Base-by-base conservation (phyloP, 2,113 vertebrate species). In the Halichoerus grypus region DNA sequence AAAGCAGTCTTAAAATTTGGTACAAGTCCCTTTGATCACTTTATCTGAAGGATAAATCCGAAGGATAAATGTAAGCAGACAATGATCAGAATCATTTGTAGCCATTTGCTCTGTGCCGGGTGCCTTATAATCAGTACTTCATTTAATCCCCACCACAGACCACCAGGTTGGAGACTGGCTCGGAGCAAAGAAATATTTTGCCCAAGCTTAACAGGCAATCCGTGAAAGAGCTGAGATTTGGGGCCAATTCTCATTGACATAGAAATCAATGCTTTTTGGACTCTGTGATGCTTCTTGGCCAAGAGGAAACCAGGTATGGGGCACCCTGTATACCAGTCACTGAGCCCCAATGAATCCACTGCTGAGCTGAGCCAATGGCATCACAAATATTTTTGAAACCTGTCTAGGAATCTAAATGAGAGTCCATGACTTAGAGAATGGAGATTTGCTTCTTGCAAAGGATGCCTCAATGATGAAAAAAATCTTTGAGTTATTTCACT, bases 391-490 rank as follows among this genome's bases (percentile, higher is more conserved):
- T 80, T 72, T 0, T 65, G 55, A 91, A 96, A 80, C 2, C 18
- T 53, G 24, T 69, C 76, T n/a, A 76, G 65, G 72, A 88, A 94
- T 82, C 65, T 74, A 77, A 85, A 69, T 4, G 53, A 63, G 13
- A 93, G 31, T 49, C 11, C 3, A 71, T 36, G n/a, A 67, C 42
- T 72, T 69, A 36, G 1, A 57, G 36, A 86, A 33, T 15, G 24
- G 42, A 86, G 65, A 76, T 39, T 24, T 87, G 46, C 28, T 84
- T 94, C 90, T 65, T 84, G 46, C 13, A 90, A 94, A 76, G 69
- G n/a, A 67, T 4, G 28, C 8, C 79, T 61, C 14, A 28, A 84
- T 59, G 88, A 42, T 72, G 42, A 80, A 88, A 91, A 92, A 7
- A 63, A 81, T 84, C 28, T 88, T 15, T 80, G 28, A 71, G 91